Conservation (phyloP, 1,140 invertebrate species). For the Megalopta genalis region DNA sequence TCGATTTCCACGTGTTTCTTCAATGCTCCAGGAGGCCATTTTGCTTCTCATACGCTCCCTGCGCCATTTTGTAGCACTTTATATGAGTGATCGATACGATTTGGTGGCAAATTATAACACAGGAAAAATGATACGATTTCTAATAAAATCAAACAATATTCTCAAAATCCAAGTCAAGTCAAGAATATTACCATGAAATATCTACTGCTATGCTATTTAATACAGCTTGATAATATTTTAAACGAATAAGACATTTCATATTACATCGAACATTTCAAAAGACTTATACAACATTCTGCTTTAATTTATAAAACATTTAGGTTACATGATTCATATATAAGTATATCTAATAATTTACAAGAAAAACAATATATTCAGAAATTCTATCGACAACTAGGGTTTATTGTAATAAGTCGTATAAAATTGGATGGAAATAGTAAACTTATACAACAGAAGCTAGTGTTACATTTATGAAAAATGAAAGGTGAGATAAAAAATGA, state of each 20-base stretch:
- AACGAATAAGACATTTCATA: neutral
- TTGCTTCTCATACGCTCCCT: neutral
- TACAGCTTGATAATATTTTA: neutral
- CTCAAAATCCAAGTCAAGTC: neutral
- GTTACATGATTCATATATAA: no score
- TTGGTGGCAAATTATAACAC: neutral
- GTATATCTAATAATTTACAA: no score
- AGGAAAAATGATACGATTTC: neutral
- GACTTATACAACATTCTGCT: no score
- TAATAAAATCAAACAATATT: neutral
- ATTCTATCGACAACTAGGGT: no score
- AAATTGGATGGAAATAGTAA: no score
- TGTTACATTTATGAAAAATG: neutral
- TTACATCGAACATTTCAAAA: neutral
- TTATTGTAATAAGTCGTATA: no score
- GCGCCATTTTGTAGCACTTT: slow-evolving; percentile 35
- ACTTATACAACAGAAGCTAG: no score
- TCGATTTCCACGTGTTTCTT: slow-evolving; percentile 9
- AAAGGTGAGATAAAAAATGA: neutral
- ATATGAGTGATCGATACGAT: slow-evolving; percentile 12
- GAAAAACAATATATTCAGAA: no score
- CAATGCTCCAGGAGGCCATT: slow-evolving; percentile 3
- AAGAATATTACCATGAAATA: neutral
- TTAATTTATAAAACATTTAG: no score
- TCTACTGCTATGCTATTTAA: neutral